These are phyloP conservation scores for Drosophila siamana DNA, from an alignment of 2,888 invertebrate species.

Conservation along the genomic window DNA sequence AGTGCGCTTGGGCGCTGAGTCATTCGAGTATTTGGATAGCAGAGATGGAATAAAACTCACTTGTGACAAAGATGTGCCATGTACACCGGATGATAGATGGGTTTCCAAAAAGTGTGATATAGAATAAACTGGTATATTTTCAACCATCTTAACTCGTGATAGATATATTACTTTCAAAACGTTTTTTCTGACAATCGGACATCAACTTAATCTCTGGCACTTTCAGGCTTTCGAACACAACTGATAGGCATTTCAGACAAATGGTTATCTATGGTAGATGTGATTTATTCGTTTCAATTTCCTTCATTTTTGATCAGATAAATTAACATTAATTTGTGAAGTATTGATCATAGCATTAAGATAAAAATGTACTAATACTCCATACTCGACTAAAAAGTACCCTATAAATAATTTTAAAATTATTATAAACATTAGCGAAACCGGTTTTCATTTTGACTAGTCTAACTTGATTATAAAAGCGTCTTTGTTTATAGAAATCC, in stretches of 20 bases:
- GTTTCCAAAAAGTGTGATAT: slow-evolving; percentile 80
- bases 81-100: slow-evolving; percentile 41
- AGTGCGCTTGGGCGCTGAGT: neutral
- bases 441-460: neutral
- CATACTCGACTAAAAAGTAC: slow-evolving; percentile 11
- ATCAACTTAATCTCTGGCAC: slow-evolving; percentile 47
- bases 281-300: slow-evolving; percentile 53
- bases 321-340: slow-evolving; percentile 75
- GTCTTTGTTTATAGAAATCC: neutral
- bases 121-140: slow-evolving; percentile 74
- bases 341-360: slow-evolving; percentile 28
- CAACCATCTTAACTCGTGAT: slow-evolving; percentile 62
- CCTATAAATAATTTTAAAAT: neutral
- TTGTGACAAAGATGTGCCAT: slow-evolving; percentile 35
- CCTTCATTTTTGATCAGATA: slow-evolving; percentile 50
- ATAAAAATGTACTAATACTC: slow-evolving; percentile 3
- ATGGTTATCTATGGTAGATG: slow-evolving; percentile 28
- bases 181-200: slow-evolving; percentile 19
- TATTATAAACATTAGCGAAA: neutral
- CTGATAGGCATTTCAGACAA: slow-evolving; percentile 30
- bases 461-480: neutral
- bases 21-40: slow-evolving; percentile 13
- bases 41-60: slow-evolving; percentile 49
- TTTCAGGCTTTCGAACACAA: slow-evolving; percentile 27
- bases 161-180: slow-evolving; percentile 36